phyloP scores from a whole-genome alignment of 2,113 vertebrate species.

The Syrmaticus mikado region DNA sequence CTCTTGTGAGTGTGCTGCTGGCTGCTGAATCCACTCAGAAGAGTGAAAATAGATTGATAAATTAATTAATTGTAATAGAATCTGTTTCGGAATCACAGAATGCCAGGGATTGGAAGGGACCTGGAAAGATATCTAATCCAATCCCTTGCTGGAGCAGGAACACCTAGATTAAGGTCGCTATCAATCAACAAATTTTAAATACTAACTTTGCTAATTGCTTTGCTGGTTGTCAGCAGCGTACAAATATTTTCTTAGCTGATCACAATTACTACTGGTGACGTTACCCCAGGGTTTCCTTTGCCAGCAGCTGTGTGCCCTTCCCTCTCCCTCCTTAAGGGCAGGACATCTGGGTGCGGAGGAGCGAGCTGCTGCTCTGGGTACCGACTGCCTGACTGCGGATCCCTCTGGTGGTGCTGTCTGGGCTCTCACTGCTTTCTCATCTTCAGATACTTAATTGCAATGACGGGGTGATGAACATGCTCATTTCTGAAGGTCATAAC shows the following conservation, averaged over 20 bases:
- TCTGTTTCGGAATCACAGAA: no score
- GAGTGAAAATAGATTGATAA: no score
- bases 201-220: not conserved
- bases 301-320: not conserved
- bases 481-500: not conserved
- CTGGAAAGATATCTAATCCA: no score
- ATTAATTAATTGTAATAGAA: no score
- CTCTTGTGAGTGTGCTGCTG: not conserved
- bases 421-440: not conserved
- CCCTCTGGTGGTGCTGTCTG: not conserved
- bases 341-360: not conserved
- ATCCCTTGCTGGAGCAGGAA: no score
- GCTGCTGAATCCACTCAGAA: not conserved
- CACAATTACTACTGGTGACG: not conserved
- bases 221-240: not conserved
- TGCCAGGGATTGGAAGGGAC: no score
- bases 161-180: no score
- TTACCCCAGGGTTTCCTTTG: not conserved
- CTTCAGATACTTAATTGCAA: not conserved
- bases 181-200: not conserved
- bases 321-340: not conserved
- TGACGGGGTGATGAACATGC: not conserved
- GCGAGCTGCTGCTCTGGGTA: no score
- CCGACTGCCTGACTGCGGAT: not conserved
- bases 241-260: not conserved